phyloP scores from a whole-genome alignment of 2,797 vertebrate genomes.

The Muraenolepis orangiensis region DNA sequence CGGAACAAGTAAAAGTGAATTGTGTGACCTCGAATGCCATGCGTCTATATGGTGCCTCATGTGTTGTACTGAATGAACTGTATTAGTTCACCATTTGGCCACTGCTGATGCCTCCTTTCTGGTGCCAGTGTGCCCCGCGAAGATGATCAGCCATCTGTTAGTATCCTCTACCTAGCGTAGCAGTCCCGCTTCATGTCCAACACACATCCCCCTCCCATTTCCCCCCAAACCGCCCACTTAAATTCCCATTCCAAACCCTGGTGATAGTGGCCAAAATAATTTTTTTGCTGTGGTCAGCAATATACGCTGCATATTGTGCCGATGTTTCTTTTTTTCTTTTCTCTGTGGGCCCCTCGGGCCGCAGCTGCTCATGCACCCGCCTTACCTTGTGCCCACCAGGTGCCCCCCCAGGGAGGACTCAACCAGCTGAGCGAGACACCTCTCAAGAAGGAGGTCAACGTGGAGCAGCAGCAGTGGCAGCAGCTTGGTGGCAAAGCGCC shows the following conservation, averaged over 20 bases:
- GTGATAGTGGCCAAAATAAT: not conserved
- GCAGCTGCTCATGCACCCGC: not conserved
- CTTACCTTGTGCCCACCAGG: constrained; percentile 44
- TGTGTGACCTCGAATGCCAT: not conserved
- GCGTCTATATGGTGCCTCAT: not conserved
- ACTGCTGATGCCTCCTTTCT: not conserved
- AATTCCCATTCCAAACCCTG: not conserved
- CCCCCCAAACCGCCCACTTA: not conserved
- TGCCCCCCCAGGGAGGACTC: constrained; percentile 81
- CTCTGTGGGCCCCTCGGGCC: not conserved
- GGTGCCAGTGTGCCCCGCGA: not conserved
- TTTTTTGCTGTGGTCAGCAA: not conserved
- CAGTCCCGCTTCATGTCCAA: not conserved
- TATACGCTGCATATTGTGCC: not conserved
- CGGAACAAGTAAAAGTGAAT: not conserved
- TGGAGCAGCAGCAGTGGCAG: constrained; percentile 78
- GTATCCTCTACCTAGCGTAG: not conserved
- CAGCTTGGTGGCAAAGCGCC: constrained; percentile 74
- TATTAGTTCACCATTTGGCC: not conserved
- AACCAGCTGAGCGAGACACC: constrained; percentile 85
- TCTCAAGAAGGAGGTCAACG: constrained; percentile 82
- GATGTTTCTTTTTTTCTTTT: not conserved
- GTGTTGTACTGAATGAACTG: not conserved
- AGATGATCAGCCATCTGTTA: not conserved
- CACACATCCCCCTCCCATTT: no score